Evolutionary conservation across 2,797 vertebrate genomes (phyloP), one percentile per base, ranked within the genome.

Genomic region (Potorous gilbertii): DNA sequence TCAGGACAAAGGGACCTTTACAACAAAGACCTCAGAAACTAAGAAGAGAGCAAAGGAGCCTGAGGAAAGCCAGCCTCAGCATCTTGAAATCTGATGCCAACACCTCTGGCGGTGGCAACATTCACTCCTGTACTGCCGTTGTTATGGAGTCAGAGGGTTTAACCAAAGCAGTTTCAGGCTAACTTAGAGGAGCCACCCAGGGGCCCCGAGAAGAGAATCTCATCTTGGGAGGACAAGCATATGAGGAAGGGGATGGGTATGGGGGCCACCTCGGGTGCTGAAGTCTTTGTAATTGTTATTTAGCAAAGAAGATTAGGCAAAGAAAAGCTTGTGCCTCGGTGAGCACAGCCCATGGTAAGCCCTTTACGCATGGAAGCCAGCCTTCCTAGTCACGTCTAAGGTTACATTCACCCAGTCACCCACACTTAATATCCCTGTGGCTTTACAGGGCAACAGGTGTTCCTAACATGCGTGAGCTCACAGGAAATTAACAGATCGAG

Each of bases 1-100:
- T 9, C 0, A 90, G 92, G 94, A 97, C 96, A 98, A 98, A 97
- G 97, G 4, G 55, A 0, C 66, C 93, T 91, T 95, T 97, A 57
- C 97, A 5, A 28, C 0, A 0, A 0, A 0, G 46, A 8, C 95
- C 96, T 74, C 66, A 95, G 95, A 10, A 89, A 96, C 2, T 0
- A 66, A 91, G 55, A 97, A 95, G 92, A 92, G 96, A 97, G 93
- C 29, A 57, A 54, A 0, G 95, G 93, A 93, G 92, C 92, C 21
- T 91, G 92, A 59, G 3, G 90, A 92, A 55, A 95, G 93, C 18
- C 2, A 95, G 93, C 18, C 2, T n/a, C 4, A 0, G 55, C 56
- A 92, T 93, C 56, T 0, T 95, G 96, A 95, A 96, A 94, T 96
- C 34, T 0, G 1, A 96, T 94, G 92, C 34, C 0, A 0, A 0